A percentile compares a stretch with the other conserved stretches of the same genome.
phyloP scores from a whole-genome alignment of 2,888 invertebrate species.

The Leucophora obtusa region DNA sequence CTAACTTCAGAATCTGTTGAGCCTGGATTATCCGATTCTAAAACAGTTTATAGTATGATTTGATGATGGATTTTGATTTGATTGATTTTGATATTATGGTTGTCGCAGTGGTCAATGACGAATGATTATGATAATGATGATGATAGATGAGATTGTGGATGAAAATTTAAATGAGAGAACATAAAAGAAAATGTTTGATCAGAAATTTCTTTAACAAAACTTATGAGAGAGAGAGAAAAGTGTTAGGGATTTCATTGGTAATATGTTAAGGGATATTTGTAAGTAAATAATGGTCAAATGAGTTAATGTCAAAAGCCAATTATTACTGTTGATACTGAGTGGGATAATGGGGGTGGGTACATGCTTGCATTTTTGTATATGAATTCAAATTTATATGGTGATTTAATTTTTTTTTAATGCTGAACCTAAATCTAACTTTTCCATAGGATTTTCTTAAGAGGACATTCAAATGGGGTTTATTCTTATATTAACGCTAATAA shows the following conservation, averaged over 20 bases:
- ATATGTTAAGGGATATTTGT: not conserved
- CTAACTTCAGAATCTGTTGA: constrained; percentile 96
- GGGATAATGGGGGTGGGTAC: constrained; percentile 34
- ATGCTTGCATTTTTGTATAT: constrained; percentile 35
- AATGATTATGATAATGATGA: constrained; percentile 25
- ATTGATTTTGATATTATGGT: constrained; percentile 58
- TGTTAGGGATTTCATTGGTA: not conserved
- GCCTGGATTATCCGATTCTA: constrained; percentile 96
- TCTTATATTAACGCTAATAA: constrained; percentile 44
- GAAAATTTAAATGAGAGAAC: constrained; percentile 31
- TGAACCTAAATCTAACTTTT: constrained; percentile 52
- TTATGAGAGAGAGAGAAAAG: not conserved
- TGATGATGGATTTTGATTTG: constrained; percentile 75
- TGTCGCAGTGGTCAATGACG: constrained; percentile 22
- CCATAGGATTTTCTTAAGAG: constrained; percentile 47
- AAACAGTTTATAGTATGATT: constrained; percentile 79
- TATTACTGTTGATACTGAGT: constrained; percentile 11
- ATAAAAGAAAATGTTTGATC: constrained; percentile 45
- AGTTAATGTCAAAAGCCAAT: constrained; percentile 58
- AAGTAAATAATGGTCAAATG: constrained; percentile 29
- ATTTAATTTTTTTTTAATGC: not conserved
- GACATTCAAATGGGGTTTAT: constrained; percentile 49
- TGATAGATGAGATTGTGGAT: constrained; percentile 23
- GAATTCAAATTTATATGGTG: constrained; percentile 9
- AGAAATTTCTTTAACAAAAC: constrained; percentile 14